These are phyloP conservation scores for Lepas anatifera DNA, from an alignment of 2,888 invertebrate genomes.

Conservation along the genomic window DNA sequence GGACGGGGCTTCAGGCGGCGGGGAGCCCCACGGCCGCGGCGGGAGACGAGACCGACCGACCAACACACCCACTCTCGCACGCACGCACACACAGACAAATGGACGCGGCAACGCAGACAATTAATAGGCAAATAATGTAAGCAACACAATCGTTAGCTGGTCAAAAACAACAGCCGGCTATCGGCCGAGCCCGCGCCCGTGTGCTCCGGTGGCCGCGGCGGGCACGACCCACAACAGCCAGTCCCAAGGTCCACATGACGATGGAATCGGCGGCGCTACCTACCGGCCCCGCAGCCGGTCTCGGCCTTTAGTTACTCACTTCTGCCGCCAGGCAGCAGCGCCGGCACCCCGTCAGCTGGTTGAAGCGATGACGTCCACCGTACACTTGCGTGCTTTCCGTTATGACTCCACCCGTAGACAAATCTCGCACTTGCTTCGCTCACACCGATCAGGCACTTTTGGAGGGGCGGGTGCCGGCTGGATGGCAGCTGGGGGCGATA, in stretches of 20 bases:
- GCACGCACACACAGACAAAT: not conserved
- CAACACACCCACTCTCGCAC: not conserved
- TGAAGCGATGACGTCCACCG: too few relatives aligned
- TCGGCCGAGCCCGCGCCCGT: too few relatives aligned
- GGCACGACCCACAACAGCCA: not conserved
- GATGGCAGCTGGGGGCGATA: not conserved
- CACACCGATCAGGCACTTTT: not conserved
- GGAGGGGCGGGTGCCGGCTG: not conserved
- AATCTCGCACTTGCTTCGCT: too few relatives aligned
- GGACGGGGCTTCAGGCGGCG: too few relatives aligned
- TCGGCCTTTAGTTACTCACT: too few relatives aligned
- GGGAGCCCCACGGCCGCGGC: not conserved
- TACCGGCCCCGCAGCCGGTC: not conserved
- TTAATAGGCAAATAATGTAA: slow-evolving; percentile 8
- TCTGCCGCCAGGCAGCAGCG: too few relatives aligned
- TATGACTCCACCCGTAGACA: too few relatives aligned
- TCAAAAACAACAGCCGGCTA: slow-evolving; percentile 6
- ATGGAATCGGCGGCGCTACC: not conserved
- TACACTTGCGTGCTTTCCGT: too few relatives aligned
- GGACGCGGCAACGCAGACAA: not conserved
- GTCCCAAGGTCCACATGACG: not conserved
- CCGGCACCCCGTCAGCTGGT: too few relatives aligned
- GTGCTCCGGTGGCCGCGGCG: too few relatives aligned
- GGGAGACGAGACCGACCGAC: not conserved
- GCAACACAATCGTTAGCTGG: slow-evolving; percentile 7